These are phyloP conservation scores for Xiphophorus maculatus DNA, from an alignment of 2,113 vertebrate genomes.

Conservation along the genomic window DNA sequence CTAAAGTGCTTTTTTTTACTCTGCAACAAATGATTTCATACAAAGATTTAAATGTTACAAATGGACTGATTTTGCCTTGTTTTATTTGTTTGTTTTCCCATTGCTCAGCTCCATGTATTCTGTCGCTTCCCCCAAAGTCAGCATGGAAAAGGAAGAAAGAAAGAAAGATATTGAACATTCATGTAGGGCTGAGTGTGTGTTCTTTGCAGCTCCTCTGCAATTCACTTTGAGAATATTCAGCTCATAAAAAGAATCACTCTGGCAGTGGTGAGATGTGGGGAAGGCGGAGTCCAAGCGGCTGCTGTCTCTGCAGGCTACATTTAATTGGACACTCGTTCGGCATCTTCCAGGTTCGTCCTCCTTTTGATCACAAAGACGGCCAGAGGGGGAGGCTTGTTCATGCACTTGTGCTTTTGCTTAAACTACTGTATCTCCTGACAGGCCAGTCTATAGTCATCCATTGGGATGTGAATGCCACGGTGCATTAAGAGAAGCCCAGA, in stretches of 20 bases:
- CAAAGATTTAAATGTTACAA: constrained; percentile 7
- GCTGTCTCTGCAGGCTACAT: constrained; percentile 75
- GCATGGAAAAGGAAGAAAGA: background rate
- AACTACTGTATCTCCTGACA: constrained; percentile 30
- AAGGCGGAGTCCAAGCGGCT: constrained; percentile 52
- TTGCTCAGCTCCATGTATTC: background rate
- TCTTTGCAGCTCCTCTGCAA: constrained; percentile 58
- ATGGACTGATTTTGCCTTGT: constrained; percentile 17
- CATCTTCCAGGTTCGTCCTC: constrained; percentile 76
- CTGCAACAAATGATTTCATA: constrained; percentile 25
- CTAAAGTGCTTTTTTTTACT: constrained; percentile 17
- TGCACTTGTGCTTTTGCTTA: constrained; percentile 55
- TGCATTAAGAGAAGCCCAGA: constrained; percentile 35
- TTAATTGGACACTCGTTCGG: constrained; percentile 80
- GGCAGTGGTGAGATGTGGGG: constrained; percentile 27
- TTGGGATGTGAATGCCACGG: constrained; percentile 45
- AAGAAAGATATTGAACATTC: constrained; percentile 68
- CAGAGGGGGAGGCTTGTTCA: constrained; percentile 60
- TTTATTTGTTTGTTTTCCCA: constrained; percentile 4
- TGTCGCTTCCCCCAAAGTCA: background rate
- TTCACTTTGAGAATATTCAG: constrained; percentile 73
- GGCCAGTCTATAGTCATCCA: constrained; percentile 35
- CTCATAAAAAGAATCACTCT: constrained; percentile 54
- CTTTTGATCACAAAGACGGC: constrained; percentile 78
- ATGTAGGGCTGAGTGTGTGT: constrained; percentile 47